Conservation (phyloP, 2,888 invertebrate genomes). For the Lepidocyrtoides sp. region DNA sequence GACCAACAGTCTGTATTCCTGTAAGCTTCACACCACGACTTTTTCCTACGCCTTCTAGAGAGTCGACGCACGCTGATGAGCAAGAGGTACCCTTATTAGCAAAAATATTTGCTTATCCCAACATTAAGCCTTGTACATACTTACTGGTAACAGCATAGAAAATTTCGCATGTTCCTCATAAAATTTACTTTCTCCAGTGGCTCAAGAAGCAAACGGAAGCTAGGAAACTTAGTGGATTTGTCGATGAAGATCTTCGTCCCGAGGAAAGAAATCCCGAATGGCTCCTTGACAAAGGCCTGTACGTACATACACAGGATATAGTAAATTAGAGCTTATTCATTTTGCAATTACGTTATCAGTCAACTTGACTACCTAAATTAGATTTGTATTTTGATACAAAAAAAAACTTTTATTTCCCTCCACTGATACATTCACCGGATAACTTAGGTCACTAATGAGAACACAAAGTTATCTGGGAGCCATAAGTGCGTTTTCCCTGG, state of each 20-base stretch:
- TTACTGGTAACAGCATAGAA: too few species aligned
- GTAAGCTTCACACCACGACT: constrained; percentile 92
- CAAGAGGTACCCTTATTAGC: too few species aligned
- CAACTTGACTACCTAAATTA: too few species aligned
- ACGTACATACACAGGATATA: too few species aligned
- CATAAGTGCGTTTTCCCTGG: constrained; percentile 93
- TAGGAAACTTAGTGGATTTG: constrained; percentile 90
- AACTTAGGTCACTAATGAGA: constrained; percentile 90
- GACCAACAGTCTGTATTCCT: constrained; percentile 89
- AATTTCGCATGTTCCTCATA: too few species aligned
- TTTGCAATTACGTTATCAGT: too few species aligned
- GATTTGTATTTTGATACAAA: background rate
- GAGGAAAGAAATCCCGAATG: constrained; percentile 95
- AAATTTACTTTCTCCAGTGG: too few species aligned
- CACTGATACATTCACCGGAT: too few species aligned
- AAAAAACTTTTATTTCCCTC: too few species aligned
- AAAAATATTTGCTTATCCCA: too few species aligned
- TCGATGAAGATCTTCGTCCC: constrained; percentile 90
- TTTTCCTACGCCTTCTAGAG: constrained; percentile 94
- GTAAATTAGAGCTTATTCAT: too few species aligned
- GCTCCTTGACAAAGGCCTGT: constrained; percentile 93
- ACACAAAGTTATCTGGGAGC: constrained; percentile 93
- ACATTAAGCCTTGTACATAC: too few species aligned
- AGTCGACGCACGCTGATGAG: constrained; percentile 91
- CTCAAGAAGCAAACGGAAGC: constrained; percentile 92